Evolutionary conservation across 2,113 vertebrate species (phyloP), one percentile per base, ranked within the genome.

Genomic region (Malurus elegans): DNA sequence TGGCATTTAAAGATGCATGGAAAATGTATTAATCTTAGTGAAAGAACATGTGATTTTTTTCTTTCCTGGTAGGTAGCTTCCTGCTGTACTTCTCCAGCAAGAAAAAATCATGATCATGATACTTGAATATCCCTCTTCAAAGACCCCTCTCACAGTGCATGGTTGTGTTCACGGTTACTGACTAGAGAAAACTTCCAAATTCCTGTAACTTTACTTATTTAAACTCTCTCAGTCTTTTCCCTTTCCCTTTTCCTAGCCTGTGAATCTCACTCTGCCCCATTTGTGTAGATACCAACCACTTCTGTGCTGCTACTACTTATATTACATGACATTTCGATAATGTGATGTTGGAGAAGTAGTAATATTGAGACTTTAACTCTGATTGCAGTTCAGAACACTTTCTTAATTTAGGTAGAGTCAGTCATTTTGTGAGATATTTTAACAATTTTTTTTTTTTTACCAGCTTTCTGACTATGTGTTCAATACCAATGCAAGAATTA

Each of bases 111-210:
- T 0, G 1, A 18, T 81, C 11, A 47, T 29, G 65, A 18, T 50
- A 28, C 23, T 44, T 71, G 66, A 34, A 58, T 60, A 56, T 45
- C 4, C 12, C 4, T 71, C 36, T 61, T 80, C 64, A 70, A 47
- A 75, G 5, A 14, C 24, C 6, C 9, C 7, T 36, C 6, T 26
- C 20, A 6, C 25, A 58, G 9, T 2, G 0, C 24, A 18, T 1
- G 2, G 5, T 20, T 51, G 14, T 58, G 9, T 70, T 51, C 38
- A 57, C 31, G 47, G 5, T 24, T 61, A 44, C 34, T 32, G 29
- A n/a, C 16, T 17, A 29, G 16, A 44, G 32, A 79, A 45, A 25
- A 56, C 31, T 79, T 58, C 18, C 1, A 5, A 38, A 8, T 64
- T 11, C 11, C 17, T 79, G 7, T 57, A 62, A 71, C 14, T 65